A percentile compares a stretch with the other conserved stretches of the same genome.
Evolutionary conservation across 1,140 invertebrate species (phyloP).

Genomic region (Pinna nobilis): DNA sequence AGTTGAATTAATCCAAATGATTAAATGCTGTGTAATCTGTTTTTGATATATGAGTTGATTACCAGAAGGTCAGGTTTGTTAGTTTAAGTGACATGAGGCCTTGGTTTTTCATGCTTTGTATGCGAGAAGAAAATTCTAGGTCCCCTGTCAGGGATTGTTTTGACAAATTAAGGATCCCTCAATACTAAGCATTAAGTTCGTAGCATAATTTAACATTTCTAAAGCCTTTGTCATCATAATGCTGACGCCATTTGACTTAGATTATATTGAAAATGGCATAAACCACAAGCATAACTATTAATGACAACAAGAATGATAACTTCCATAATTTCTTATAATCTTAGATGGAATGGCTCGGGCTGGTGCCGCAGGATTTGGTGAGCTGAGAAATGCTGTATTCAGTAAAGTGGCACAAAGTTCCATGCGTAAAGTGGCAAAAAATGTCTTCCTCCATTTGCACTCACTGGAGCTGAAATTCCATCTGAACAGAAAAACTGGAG

Average conservation of each 20-base stretch:
- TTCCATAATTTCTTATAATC: neutral
- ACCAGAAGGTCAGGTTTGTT: too few relatives aligned
- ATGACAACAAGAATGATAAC: neutral
- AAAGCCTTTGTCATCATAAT: neutral
- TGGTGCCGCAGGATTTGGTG: slow-evolving; percentile 93
- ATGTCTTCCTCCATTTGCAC: slow-evolving; percentile 98
- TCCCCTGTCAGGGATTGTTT: too few relatives aligned
- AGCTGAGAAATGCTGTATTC: slow-evolving; percentile 98
- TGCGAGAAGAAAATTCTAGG: too few relatives aligned
- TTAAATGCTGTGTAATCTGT: too few relatives aligned
- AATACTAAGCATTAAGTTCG: too few relatives aligned
- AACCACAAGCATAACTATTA: neutral
- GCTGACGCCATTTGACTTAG: neutral
- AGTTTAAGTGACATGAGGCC: too few relatives aligned
- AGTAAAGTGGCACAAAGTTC: slow-evolving; percentile 98
- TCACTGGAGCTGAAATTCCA: slow-evolving; percentile 97
- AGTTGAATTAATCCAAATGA: too few relatives aligned
- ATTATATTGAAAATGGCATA: neutral
- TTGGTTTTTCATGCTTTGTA: too few relatives aligned
- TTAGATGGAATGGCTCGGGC: slow-evolving; percentile 95
- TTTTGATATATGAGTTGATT: too few relatives aligned
- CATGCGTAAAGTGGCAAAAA: slow-evolving; percentile 93
- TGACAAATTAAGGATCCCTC: too few relatives aligned
- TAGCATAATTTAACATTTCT: too few relatives aligned
- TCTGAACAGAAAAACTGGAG: slow-evolving; percentile 94